Conservation (phyloP, 1,140 invertebrate genomes). For the Orchestia grillus region DNA sequence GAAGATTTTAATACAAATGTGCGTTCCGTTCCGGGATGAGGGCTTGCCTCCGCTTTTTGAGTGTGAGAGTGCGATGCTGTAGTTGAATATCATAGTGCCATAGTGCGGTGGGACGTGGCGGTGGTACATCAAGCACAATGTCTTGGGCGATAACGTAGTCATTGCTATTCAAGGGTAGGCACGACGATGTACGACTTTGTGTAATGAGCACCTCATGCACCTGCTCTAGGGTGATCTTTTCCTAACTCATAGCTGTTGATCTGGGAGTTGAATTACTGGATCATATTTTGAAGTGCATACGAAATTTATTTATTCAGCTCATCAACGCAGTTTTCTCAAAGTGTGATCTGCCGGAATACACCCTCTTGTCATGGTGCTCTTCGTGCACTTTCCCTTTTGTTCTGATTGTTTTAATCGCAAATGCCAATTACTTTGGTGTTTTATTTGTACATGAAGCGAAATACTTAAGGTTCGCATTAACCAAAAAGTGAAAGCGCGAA, state of each 20-base stretch:
- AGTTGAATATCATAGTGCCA: neutral
- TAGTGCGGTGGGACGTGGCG: neutral
- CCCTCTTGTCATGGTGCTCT: neutral
- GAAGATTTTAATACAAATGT: neutral
- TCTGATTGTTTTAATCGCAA: neutral
- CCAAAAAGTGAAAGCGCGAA: no score
- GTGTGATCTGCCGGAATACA: neutral
- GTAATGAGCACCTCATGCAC: neutral
- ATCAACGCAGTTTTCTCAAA: neutral
- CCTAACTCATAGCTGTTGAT: neutral
- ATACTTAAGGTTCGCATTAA: no score
- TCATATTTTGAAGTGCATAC: neutral
- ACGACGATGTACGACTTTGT: neutral
- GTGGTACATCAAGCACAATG: no score
- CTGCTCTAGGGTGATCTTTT: neutral
- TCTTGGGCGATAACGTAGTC: neutral
- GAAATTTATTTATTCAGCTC: neutral
- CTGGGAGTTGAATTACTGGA: neutral
- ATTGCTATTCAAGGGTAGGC: neutral
- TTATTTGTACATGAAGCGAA: no score
- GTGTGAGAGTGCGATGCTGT: neutral
- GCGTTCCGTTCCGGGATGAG: neutral
- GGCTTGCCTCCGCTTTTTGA: neutral
- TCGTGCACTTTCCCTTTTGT: neutral
- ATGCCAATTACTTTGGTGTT: neutral